Evolutionary conservation across 2,888 invertebrate genomes (phyloP).

Genomic region (Dyspetes luteomarginatus): DNA sequence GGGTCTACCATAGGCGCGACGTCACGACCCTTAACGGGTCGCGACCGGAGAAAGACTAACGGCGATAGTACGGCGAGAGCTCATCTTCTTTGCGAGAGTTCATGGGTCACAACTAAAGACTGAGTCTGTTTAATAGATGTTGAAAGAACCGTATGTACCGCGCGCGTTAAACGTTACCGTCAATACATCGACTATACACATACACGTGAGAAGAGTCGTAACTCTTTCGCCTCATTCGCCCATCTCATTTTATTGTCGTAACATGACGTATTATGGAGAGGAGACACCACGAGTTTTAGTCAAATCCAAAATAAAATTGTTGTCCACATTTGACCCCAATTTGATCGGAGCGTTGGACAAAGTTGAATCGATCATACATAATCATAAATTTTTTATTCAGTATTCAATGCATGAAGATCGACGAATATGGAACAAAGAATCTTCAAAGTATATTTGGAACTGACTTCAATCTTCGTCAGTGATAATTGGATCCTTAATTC

Average conservation of each 20-base stretch:
- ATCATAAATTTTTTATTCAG: constrained; percentile 16
- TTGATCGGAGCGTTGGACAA: not conserved
- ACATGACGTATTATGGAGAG: not conserved
- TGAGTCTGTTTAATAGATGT: constrained; percentile 12
- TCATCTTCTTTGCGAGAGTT: constrained; percentile 39
- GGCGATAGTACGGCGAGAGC: constrained; percentile 12
- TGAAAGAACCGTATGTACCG: constrained; percentile 21
- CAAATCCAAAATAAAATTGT: not conserved
- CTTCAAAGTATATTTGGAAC: not conserved
- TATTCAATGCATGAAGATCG: constrained; percentile 16
- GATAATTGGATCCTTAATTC: too few relatives aligned
- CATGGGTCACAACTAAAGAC: constrained; percentile 30
- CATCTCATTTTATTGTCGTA: too few relatives aligned
- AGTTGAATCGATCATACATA: constrained; percentile 9
- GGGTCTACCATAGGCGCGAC: constrained; percentile 53
- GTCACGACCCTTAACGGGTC: constrained; percentile 66
- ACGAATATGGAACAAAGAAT: constrained; percentile 35
- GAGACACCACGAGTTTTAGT: too few relatives aligned
- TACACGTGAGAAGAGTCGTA: constrained; percentile 21
- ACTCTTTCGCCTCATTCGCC: constrained; percentile 38
- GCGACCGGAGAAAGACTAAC: constrained; percentile 45
- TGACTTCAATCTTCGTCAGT: not conserved
- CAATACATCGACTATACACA: constrained; percentile 31
- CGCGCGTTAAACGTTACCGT: constrained; percentile 33
- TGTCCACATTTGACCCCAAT: constrained; percentile 3